These are phyloP conservation scores for Varecia variegata DNA, from an alignment of 2,797 vertebrate species.

Conservation along the genomic window DNA sequence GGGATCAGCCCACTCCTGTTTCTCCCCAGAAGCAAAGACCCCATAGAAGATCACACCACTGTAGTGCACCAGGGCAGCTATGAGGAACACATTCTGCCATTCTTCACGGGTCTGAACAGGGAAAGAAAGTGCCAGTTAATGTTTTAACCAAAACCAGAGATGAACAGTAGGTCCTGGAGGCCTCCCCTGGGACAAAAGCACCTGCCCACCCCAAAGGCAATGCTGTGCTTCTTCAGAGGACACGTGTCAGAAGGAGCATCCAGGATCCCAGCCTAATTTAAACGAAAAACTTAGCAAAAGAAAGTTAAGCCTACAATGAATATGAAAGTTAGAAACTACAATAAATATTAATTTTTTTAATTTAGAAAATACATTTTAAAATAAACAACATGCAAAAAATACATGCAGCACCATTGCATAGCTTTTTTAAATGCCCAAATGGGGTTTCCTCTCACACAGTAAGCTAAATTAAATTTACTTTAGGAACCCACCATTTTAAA, in stretches of 20 bases:
- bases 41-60: conserved; percentile 97
- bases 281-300: not conserved
- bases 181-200: not conserved
- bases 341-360: not conserved
- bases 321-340: not conserved
- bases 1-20: conserved; percentile 97
- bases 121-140: conserved; percentile 13
- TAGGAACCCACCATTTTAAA: not conserved
- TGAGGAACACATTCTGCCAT: conserved; percentile 98
- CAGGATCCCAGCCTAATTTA: not conserved
- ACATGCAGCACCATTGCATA: not conserved
- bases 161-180: not conserved
- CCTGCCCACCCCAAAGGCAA: not conserved
- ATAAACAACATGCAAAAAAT: not conserved
- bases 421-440: not conserved
- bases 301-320: not conserved
- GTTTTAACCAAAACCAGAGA: not conserved
- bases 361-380: conserved; percentile 9
- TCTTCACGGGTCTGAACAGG: conserved; percentile 93
- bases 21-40: conserved; percentile 98
- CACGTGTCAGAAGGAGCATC: not conserved
- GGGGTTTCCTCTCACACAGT: not conserved
- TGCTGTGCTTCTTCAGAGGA: not conserved
- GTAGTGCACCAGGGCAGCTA: conserved; percentile 97
- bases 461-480: not conserved